Conservation (phyloP, 2,113 vertebrate genomes). For the Mesembrinibis cayennensis region DNA sequence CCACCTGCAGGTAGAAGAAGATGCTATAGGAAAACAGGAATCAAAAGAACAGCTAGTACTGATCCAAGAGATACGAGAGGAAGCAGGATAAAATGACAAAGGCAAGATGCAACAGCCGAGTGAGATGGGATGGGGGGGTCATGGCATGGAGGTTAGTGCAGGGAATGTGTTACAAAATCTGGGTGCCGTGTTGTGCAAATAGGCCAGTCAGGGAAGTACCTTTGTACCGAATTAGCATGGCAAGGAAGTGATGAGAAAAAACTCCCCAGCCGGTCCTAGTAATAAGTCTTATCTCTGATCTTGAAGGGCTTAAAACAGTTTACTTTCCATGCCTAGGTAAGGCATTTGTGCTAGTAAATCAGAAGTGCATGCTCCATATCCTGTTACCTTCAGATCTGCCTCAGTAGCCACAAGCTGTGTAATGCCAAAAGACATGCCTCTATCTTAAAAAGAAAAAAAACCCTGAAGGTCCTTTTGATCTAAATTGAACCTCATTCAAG, state of each 20-base stretch:
- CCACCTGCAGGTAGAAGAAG: neutral
- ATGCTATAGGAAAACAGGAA: neutral
- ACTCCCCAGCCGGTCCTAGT: neutral
- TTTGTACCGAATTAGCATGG: neutral
- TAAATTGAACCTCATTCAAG: constrained; percentile 39
- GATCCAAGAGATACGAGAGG: neutral
- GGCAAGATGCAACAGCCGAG: neutral
- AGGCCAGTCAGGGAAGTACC: neutral
- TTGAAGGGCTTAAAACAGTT: constrained; percentile 23
- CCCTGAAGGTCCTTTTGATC: constrained; percentile 19
- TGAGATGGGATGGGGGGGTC: neutral
- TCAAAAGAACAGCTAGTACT: neutral
- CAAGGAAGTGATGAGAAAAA: constrained; percentile 39
- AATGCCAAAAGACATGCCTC: constrained; percentile 20
- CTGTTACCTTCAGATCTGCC: constrained; percentile 29
- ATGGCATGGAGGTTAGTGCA: neutral
- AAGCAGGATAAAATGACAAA: neutral
- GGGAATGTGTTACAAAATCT: neutral
- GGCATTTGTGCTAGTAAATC: constrained; percentile 27
- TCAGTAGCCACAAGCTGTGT: constrained; percentile 44
- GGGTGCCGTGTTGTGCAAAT: neutral
- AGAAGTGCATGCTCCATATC: constrained; percentile 14
- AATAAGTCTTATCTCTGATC: constrained; percentile 45
- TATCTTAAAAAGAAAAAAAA: neutral
- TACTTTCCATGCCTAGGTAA: constrained; percentile 26